These are phyloP conservation scores for Phania funesta DNA, from an alignment of 2,888 invertebrate species.

Conservation along the genomic window DNA sequence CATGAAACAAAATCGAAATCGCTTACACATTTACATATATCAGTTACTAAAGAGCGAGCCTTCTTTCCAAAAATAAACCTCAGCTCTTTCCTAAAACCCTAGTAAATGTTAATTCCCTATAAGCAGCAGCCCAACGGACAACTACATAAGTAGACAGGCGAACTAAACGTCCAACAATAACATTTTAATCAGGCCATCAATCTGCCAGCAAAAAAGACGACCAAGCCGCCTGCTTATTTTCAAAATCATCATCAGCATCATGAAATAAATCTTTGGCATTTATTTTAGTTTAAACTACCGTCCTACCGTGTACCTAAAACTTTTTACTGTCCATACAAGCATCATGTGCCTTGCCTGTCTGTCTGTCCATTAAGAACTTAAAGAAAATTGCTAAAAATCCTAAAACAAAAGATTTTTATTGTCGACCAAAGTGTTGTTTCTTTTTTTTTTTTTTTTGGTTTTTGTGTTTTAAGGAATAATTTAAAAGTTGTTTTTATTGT, in stretches of 20 bases:
- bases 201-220: conserved; percentile 40
- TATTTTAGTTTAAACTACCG: conserved; percentile 41
- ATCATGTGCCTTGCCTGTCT: background rate
- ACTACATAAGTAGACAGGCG: background rate
- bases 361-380: conserved; percentile 43
- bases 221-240: background rate
- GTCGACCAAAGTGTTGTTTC: conserved; percentile 29
- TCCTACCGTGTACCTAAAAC: conserved; percentile 19
- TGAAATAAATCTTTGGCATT: conserved; percentile 43
- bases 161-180: too few relatives aligned
- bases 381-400: conserved; percentile 45
- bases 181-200: conserved; percentile 51
- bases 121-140: background rate
- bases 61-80: background rate
- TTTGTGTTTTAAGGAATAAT: conserved; percentile 27
- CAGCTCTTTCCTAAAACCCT: background rate
- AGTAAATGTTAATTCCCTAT: background rate
- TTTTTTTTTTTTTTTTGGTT: background rate
- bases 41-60: background rate
- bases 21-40: too few relatives aligned
- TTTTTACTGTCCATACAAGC: background rate
- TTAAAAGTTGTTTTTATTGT: conserved; percentile 38
- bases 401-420: conserved; percentile 58
- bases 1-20: too few relatives aligned
- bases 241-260: conserved; percentile 30